Conservation (phyloP, 2,888 invertebrate species). For the Eupelmus urozonus region DNA sequence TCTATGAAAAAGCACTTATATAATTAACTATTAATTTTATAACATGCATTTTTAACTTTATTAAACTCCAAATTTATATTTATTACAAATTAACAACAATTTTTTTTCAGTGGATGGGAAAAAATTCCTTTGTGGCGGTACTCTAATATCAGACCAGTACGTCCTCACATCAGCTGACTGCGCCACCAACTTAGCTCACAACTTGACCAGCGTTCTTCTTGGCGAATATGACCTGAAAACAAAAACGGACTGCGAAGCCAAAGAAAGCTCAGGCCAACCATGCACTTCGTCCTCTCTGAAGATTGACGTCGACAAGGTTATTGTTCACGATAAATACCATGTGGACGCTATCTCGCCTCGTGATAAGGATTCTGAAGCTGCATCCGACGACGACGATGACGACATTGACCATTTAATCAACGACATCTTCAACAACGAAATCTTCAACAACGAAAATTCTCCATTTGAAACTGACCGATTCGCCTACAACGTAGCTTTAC, state of each 20-base stretch:
- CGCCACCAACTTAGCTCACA: not conserved
- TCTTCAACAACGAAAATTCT: too few species aligned
- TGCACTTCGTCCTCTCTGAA: not conserved
- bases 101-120: constrained; percentile 14
- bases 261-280: not conserved
- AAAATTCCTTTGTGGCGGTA: constrained; percentile 37
- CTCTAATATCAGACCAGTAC: constrained; percentile 26
- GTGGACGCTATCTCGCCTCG: not conserved
- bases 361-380: not conserved
- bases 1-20: too few species aligned
- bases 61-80: too few species aligned
- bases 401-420: too few species aligned
- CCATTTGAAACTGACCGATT: too few species aligned
- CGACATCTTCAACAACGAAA: too few species aligned
- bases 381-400: too few species aligned
- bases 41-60: too few species aligned
- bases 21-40: too few species aligned
- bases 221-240: constrained; percentile 18
- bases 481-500: constrained; percentile 25
- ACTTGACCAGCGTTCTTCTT: constrained; percentile 1
- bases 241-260: not conserved
- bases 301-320: not conserved
- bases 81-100: too few species aligned
- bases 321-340: constrained; percentile 7
- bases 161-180: constrained; percentile 45